Conservation (phyloP, 2,888 invertebrate species). For the Brachyptera risi region DNA sequence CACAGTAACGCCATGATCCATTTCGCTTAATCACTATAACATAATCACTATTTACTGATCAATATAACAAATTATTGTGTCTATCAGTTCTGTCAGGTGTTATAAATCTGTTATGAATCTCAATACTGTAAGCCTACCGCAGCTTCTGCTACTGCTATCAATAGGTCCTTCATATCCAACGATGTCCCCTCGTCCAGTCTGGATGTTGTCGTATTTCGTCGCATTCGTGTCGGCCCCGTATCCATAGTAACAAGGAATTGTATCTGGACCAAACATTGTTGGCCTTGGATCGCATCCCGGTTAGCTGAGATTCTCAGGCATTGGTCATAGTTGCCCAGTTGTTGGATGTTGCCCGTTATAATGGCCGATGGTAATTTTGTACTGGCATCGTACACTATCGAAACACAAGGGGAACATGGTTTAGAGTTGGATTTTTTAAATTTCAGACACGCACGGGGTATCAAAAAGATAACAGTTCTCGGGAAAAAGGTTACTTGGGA, state of each 20-base stretch:
- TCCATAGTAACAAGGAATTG: slow-evolving; percentile 21
- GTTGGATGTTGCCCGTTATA: slow-evolving; percentile 32
- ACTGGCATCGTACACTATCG: slow-evolving; percentile 32
- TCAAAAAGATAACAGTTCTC: too few species aligned
- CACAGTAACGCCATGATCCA: too few species aligned
- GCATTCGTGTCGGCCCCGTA: neutral
- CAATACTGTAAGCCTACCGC: too few species aligned
- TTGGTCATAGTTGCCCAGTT: slow-evolving; percentile 33
- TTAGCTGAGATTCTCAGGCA: slow-evolving; percentile 25
- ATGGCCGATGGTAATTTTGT: slow-evolving; percentile 31
- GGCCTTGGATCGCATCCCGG: slow-evolving; percentile 21
- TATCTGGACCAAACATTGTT: slow-evolving; percentile 23
- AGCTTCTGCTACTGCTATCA: slow-evolving; percentile 15
- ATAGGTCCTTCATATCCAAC: slow-evolving; percentile 22
- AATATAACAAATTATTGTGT: too few species aligned
- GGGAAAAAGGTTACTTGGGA: too few species aligned
- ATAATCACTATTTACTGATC: too few species aligned
- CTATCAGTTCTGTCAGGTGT: too few species aligned
- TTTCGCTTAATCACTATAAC: too few species aligned
- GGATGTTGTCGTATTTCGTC: neutral
- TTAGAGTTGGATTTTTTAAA: too few species aligned
- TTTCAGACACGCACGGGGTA: too few species aligned
- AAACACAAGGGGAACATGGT: too few species aligned
- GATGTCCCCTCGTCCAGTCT: neutral
- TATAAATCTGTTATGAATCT: neutral